Evolutionary conservation across 2,113 vertebrate genomes (phyloP), one percentile per base, ranked within the genome.

Genomic region (Zosterops pallidus): DNA sequence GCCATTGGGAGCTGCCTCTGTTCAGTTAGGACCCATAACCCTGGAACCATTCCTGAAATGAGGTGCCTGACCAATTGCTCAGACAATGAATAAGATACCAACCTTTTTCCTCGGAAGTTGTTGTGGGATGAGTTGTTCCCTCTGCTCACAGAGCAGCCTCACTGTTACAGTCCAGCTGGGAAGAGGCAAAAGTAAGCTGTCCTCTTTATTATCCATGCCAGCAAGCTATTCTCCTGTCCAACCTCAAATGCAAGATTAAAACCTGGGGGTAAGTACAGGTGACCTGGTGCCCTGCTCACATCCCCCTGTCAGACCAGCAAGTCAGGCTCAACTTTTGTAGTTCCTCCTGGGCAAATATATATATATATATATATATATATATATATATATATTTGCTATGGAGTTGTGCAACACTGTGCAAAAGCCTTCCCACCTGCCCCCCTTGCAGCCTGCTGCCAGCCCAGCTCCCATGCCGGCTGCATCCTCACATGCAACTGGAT

Each of bases 391-490:
- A n/a, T 60, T 46, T 53, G 6, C 50, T 18, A 22, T 16, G 16
- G 18, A 39, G 29, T 2, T 63, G 33, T 4, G 6, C 49, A 56
- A 33, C 12, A 7, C 24, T 3, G 12, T 12, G 29, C 1, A 10
- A 53, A 63, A 71, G 14, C 22, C 49, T 82, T 91, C 49, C 62
- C 67, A 52, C 22, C 57, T 9, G 59, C 19, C 46, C 9, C n/a
- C 25, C 29, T 49, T 35, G 25, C 5, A 44, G 33, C 46, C 9
- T 22, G 16, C 26, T 55, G 85, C 78, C 33, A 42, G 9, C 39
- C 17, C 14, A 3, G 13, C 14, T 46, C 39, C 44, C 39, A 9
- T 0, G 12, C 4, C 1, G 8, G n/a, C 46, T 57, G 56, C 33
- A 42, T 29, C 14, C 19, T 31, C 47, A 28, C 23, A 33, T 8